Base-by-base conservation (phyloP, 2,113 vertebrate genomes). In the Rhombomys opimus region DNA sequence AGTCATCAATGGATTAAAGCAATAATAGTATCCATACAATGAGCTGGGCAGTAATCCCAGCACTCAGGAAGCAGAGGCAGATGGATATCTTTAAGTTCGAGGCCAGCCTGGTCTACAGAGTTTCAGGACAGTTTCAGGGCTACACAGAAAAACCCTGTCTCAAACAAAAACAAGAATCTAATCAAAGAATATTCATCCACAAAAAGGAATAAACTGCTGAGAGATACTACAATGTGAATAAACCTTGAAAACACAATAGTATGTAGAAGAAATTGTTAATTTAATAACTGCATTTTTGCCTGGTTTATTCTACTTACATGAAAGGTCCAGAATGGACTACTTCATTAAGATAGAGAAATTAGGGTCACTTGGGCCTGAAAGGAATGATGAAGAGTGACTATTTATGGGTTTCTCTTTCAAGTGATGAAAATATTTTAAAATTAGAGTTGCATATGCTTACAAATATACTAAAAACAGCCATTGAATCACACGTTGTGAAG, bases 231-330 rank as follows among this genome's bases (percentile, higher is more conserved):
- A 67, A 27, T 54, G 76, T 76, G 75, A 68, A 63, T 73, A 38
- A 92, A 89, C 10, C 76, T 88, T 89, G 54, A 52, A 86, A 96
- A 91, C 17, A 72, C 68, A 35, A 70, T 73, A 27, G 59, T 59
- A 85, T 65, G 10, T 81, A 97, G 72, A 78, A 97, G 67, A 75
- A 96, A 15, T 30, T 68, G 76, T 41, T 84, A 50, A 91, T 82
- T 84, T 38, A 61, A 68, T 50, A 94, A 91, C 5, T 61, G 11
- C 57, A 61, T 82, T 22, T 10, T 57, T 78, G 46, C 52, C 30
- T 52, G 7, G 27, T 30, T 84, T 32, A 92, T 78, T 85, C 35
- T 41, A 73, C 2, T 80, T 87, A 67, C 0, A 78, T 54, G 75
- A 97, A 91, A 94, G 63, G 8, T 85, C 22, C 41, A 63, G 80